These are phyloP conservation scores for Hypselothyrea guttata DNA, from an alignment of 2,888 invertebrate species.

Conservation along the genomic window DNA sequence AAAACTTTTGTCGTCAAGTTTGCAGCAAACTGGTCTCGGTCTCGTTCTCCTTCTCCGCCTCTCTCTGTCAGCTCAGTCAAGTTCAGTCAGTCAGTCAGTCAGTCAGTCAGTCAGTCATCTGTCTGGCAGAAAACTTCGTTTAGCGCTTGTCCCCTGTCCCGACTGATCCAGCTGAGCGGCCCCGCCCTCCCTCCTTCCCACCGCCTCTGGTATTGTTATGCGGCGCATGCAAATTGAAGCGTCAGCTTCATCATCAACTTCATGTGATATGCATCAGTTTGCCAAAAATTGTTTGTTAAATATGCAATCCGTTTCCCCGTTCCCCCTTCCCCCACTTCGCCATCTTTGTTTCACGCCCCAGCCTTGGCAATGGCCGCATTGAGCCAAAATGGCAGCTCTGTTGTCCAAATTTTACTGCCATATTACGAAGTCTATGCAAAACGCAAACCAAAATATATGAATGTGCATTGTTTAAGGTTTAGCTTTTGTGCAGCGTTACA, in stretches of 20 bases:
- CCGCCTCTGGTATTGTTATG: slow-evolving; percentile 53
- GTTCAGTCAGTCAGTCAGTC: slow-evolving; percentile 18
- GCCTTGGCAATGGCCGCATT: slow-evolving; percentile 32
- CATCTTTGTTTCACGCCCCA: too few relatives aligned
- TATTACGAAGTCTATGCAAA: neutral
- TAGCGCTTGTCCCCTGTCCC: slow-evolving; percentile 27
- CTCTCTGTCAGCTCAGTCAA: neutral
- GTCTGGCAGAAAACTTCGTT: slow-evolving; percentile 59
- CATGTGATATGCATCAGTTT: slow-evolving; percentile 72
- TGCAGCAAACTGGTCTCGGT: slow-evolving; percentile 49
- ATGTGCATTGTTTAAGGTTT: slow-evolving; percentile 2
- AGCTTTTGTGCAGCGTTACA: neutral
- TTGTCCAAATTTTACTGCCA: slow-evolving; percentile 8
- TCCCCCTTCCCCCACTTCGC: neutral
- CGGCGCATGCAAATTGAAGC: slow-evolving; percentile 67
- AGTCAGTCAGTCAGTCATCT: slow-evolving; percentile 19
- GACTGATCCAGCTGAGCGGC: neutral
- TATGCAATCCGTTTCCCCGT: slow-evolving; percentile 43
- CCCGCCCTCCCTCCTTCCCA: slow-evolving; percentile 9
- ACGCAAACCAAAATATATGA: slow-evolving; percentile 16
- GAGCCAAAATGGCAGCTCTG: slow-evolving; percentile 33
- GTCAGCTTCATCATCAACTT: slow-evolving; percentile 53
- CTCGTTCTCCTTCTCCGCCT: slow-evolving; percentile 25
- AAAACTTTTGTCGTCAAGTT: slow-evolving; percentile 75
- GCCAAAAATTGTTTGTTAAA: slow-evolving; percentile 62